Evolutionary conservation across 1,140 invertebrate genomes (phyloP).

Genomic region (Atta colombica): DNA sequence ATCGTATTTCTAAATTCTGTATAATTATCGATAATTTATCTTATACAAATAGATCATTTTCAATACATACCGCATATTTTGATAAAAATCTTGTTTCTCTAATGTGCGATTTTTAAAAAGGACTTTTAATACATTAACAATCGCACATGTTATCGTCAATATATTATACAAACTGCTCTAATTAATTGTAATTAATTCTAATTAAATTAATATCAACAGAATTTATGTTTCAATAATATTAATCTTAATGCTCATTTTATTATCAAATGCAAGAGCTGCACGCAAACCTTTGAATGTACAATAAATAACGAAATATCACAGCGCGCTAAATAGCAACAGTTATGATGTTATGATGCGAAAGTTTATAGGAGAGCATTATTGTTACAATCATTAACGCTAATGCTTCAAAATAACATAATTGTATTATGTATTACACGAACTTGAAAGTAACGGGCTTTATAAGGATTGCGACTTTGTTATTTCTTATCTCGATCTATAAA

Average conservation of each 20-base stretch:
- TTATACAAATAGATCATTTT: background rate
- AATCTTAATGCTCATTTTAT: slow-evolving; percentile 12
- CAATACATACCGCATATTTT: background rate
- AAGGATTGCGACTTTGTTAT: background rate
- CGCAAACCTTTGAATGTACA: background rate
- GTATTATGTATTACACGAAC: background rate
- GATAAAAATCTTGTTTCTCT: background rate
- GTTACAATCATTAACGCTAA: background rate
- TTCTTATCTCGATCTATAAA: background rate
- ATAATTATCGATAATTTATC: background rate
- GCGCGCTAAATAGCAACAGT: background rate
- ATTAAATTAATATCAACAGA: background rate
- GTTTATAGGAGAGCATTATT: background rate
- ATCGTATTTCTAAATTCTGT: background rate
- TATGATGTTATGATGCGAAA: background rate
- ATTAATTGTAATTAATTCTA: too few relatives aligned
- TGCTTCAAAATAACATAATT: background rate
- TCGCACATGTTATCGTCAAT: background rate
- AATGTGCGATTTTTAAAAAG: too few relatives aligned
- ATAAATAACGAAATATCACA: slow-evolving; percentile 11
- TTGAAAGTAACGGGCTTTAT: slow-evolving; percentile 2
- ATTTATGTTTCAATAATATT: background rate
- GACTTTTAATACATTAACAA: background rate
- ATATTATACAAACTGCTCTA: background rate
- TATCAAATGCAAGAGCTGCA: background rate